Conservation (phyloP, 2,888 invertebrate species). For the Limnephilus auricula region DNA sequence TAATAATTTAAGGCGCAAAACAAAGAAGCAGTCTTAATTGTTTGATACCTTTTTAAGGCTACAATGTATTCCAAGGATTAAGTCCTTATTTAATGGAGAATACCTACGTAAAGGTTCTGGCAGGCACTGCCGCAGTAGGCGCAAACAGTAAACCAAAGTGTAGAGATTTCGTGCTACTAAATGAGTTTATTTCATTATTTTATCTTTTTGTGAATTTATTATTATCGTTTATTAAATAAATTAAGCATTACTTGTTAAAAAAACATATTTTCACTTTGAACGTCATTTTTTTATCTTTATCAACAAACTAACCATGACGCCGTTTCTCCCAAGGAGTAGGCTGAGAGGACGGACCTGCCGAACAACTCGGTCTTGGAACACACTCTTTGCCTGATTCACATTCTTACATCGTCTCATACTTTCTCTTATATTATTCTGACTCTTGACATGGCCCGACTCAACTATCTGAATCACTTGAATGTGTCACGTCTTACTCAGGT, state of each 20-base stretch:
- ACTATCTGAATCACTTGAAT: too few species aligned
- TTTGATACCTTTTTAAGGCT: slow-evolving; percentile 67
- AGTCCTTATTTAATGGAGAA: slow-evolving; percentile 66
- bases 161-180: not conserved
- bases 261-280: too few species aligned
- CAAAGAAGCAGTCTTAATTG: slow-evolving; percentile 67
- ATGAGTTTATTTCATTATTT: not conserved
- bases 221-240: not conserved
- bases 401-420: too few species aligned
- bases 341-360: too few species aligned
- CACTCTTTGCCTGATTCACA: too few species aligned
- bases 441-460: too few species aligned
- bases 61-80: slow-evolving; percentile 67
- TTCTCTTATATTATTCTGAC: too few species aligned
- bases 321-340: too few species aligned
- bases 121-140: slow-evolving; percentile 32
- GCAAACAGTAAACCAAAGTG: slow-evolving; percentile 62
- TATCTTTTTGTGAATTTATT: not conserved
- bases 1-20: slow-evolving; percentile 67
- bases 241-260: not conserved
- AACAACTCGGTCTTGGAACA: too few species aligned
- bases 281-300: too few species aligned
- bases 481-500: too few species aligned
- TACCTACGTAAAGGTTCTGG: slow-evolving; percentile 59
- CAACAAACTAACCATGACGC: too few species aligned